Evolutionary conservation across 2,888 invertebrate genomes (phyloP), one percentile per base, ranked within the genome.

Genomic region (Sipha maydis): DNA sequence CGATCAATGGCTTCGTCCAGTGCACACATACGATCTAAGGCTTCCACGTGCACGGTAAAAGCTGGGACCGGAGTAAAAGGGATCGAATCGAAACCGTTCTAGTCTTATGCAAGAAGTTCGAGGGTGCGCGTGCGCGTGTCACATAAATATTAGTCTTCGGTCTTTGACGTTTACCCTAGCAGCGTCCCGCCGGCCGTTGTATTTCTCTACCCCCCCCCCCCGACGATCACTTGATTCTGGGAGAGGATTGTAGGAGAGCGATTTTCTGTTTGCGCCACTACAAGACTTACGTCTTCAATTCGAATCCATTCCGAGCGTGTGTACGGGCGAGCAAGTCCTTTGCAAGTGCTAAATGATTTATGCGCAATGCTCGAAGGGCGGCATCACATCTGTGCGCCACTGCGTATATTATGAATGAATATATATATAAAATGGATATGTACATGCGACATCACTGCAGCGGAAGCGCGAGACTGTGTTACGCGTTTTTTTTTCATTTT

Each of bases 341-440:
- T 73, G 79, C 69, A 79, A 41, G 48, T 34, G 79, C 38, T 79
- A 56, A 73, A 79, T 86, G 85, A 86, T 86, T 86, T 86, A 86
- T 86, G 85, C 79, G 38, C 85, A 31, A 67, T n/a, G 34, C 67
- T 76, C 19, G 85, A 71, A 79, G 34, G 79, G 69, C 71, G 54
- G 48, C 61, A 25, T 19, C 85, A 34, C 78, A 78, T 77, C 77
- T 78, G 77, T 48, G 77, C 77, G 28, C 54, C 9, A 11, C 54
- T 25, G 48, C 61, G 38, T 83, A 75, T 69, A 69, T 85, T 77
- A 84, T 85, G 78, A 85, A 69, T 85, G 78, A 34, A 77, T 48
- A 69, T 48, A 79, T 86, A 34, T 54, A 19, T 75, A 56, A 34
- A 4, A 1, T 56, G 31, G 21, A 56, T 19, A 28, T 31, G 38